Conservation (phyloP, 2,113 vertebrate genomes). For the Climacteris rufus region DNA sequence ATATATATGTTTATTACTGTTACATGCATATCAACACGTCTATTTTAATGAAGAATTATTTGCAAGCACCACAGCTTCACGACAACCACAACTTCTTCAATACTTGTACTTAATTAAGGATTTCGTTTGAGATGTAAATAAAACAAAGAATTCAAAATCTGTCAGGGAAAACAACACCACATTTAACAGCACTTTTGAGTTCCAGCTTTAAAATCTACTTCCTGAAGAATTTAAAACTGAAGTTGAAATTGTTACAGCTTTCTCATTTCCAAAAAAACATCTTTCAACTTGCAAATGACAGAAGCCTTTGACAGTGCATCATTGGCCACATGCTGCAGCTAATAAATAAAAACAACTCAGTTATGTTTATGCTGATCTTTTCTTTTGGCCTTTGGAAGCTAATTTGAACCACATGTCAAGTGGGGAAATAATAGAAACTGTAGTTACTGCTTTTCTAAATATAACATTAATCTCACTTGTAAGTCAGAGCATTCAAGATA, state of each 20-base stretch:
- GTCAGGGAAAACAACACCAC: neutral
- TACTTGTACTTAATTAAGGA: neutral
- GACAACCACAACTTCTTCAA: neutral
- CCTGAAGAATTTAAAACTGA: neutral
- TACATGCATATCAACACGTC: rapidly evolving
- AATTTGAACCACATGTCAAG: neutral
- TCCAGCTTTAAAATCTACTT: neutral
- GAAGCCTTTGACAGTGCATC: neutral
- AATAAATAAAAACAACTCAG: neutral
- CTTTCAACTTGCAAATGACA: neutral
- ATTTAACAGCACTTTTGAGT: neutral
- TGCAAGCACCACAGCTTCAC: neutral
- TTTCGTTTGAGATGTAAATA: neutral
- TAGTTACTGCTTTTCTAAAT: neutral
- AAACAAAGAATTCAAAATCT: neutral
- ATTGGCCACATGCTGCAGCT: neutral
- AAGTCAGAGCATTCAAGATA: neutral
- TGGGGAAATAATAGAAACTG: neutral
- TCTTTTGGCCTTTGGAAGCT: neutral
- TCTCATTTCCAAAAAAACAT: neutral
- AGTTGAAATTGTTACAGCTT: neutral
- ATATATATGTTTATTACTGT: too few species aligned
- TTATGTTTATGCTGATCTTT: neutral
- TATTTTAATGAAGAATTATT: neutral
- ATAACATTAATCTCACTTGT: neutral